Base-by-base conservation (phyloP, 2,888 invertebrate genomes). In the Lepeophtheirus nordmannii region DNA sequence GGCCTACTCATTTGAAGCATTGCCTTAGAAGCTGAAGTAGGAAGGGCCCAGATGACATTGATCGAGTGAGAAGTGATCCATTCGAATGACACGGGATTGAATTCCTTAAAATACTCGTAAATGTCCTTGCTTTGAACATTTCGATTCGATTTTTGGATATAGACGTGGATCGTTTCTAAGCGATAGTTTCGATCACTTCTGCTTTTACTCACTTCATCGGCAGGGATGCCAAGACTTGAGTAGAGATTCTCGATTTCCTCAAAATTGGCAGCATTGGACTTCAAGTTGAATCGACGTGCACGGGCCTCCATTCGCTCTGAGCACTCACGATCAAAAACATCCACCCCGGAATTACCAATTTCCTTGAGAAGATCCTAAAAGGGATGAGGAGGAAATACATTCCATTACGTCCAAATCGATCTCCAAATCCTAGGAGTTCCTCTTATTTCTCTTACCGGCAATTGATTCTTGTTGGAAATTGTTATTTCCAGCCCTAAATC, bases 41-140 rank as follows among this genome's bases (percentile, higher is more conserved):
- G 22, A 22, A 63, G n/a, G 8, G 22, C 63, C 63, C 63, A 63
- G 17, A 46, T 53, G 7, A 63, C 63, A 23, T 63, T 63, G 22
- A 38, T 53, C 1, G 56, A 46, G 20, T 63, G 41, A 17, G 37
- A 22, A 37, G 30, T 53, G 23, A 53, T 12, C 63, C 63, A 63
- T 53, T 63, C 63, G 37, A 20, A 63, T 14, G 63, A 63, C 8
- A 56, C 53, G 1, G 63, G 63, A n/a, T n/a, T 63, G 37, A 63
- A 63, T n/a, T 63, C 63, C 14, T 56, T 56, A 23, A 63, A 63
- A 30, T 63, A 63, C 14, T 46, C 63, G 8, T 23, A 22, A n/a
- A 63, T 22, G 30, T 63, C 63, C n/a, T 63, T 38, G n/a, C 37
- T 37, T 12, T 14, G n/a, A 11, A 56, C 63, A 17, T 14, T 53